These are phyloP conservation scores for Galerucella calmariensis DNA, from an alignment of 2,888 invertebrate genomes.

Conservation along the genomic window DNA sequence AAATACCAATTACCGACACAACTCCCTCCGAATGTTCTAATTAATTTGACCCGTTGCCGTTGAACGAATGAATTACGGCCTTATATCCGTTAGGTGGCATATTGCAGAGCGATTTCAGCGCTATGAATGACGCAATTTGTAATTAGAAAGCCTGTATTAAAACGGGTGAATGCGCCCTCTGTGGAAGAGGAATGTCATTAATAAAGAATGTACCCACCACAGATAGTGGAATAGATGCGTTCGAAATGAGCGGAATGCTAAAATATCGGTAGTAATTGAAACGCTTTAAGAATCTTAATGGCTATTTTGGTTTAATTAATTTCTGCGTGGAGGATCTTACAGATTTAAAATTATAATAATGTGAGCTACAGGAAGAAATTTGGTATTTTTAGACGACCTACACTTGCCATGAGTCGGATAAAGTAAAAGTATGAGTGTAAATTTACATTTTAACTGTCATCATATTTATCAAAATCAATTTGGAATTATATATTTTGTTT, in stretches of 20 bases:
- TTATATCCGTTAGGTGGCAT: conserved; percentile 64
- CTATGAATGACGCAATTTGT: conserved; percentile 61
- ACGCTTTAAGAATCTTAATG: conserved; percentile 21
- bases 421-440: too few relatives aligned
- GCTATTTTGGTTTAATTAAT: conserved; percentile 15
- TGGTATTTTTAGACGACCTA: background rate
- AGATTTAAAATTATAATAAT: background rate
- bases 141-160: conserved; percentile 58
- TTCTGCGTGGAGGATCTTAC: background rate
- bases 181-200: conserved; percentile 60
- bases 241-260: conserved; percentile 44
- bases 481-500: too few relatives aligned
- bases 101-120: conserved; percentile 62
- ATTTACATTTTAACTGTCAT: too few relatives aligned
- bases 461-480: too few relatives aligned
- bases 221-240: conserved; percentile 46
- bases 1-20: conserved; percentile 47
- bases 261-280: conserved; percentile 53
- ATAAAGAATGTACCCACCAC: conserved; percentile 61
- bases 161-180: conserved; percentile 46
- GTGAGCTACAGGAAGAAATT: background rate
- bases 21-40: conserved; percentile 57
- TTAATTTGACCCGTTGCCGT: conserved; percentile 63
- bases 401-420: too few relatives aligned
- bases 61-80: conserved; percentile 61